Evolutionary conservation across 2,888 invertebrate genomes (phyloP), one percentile per base, ranked within the genome.

Genomic region (Andrena bicolor): DNA sequence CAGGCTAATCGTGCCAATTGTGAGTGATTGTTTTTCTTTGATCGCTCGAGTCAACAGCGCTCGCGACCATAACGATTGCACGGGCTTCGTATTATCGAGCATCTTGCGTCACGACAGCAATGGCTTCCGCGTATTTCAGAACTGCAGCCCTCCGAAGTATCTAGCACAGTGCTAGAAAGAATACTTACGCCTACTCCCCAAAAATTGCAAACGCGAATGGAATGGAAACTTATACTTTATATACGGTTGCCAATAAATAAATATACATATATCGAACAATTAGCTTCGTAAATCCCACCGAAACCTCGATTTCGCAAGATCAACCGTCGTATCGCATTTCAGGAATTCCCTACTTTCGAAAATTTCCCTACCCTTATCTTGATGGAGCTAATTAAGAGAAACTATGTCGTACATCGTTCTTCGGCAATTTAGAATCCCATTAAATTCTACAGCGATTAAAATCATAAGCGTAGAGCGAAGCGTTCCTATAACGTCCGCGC

Each of bases 1-100:
- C 66, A 64, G 71, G 66, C 26, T 63, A 66, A 78, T 81, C 75
- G 48, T 76, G 70, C 77, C 76, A 82, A 77, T 83, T 77, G 82
- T 63, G 35, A 61, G 23, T 16, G 66, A 81, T 79, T 71, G 64
- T 35, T 73, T 74, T 76, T 53, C 65, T 69, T 76, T 16, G 60
- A 64, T 76, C 73, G 51, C 60, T n/a, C 61, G 35, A 28, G 75
- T 58, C 28, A 35, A 63, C 53, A 16, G 35, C 28, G 35, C 7
- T 66, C 48, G 32, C 32, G 16, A 23, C 41, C 41, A 23, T 28
- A 32, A 65, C 26, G 28, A 2, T 26, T 16, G 64, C 63, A 71
- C 66, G 5, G n/a, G 69, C 32, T 48, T 77, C 32, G 26, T 30
- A 61, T 56, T 53, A 49, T 66, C 30, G 35, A 35, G 8, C 13